These are phyloP conservation scores for Frankliniella fusca DNA, from an alignment of 2,888 invertebrate genomes.

Conservation along the genomic window DNA sequence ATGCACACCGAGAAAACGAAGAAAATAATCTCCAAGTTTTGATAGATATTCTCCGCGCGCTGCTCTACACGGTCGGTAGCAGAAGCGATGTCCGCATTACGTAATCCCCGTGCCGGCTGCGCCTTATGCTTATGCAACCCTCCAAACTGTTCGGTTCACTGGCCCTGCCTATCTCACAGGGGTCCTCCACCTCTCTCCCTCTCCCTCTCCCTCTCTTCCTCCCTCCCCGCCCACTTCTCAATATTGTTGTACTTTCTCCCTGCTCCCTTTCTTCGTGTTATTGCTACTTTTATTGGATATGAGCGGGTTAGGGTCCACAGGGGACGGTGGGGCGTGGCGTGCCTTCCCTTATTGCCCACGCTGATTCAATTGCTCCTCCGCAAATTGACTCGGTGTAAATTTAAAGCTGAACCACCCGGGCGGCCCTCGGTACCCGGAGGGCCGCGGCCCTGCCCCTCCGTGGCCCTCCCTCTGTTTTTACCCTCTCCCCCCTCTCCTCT, in stretches of 20 bases:
- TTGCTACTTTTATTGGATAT: slow-evolving; percentile 12
- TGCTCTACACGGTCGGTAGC: no score
- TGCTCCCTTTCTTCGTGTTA: not conserved
- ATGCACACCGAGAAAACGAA: no score
- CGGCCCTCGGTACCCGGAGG: not conserved
- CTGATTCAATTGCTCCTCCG: slow-evolving; percentile 13
- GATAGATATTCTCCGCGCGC: no score
- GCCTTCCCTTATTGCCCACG: not conserved
- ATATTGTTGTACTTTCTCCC: no score
- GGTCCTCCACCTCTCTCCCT: not conserved
- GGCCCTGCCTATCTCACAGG: not conserved
- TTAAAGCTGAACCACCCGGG: not conserved
- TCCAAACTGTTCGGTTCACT: not conserved
- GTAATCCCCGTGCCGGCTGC: no score
- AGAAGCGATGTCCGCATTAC: no score
- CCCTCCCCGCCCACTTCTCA: no score
- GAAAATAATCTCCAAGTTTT: no score
- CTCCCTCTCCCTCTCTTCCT: no score
- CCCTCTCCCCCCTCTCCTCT: no score
- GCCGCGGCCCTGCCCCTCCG: not conserved
- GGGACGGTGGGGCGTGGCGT: not conserved
- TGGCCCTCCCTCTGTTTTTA: no score
- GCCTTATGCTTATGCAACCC: no score
- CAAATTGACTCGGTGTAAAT: slow-evolving; percentile 22
- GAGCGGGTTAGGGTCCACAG: slow-evolving; percentile 6